A percentile compares a stretch with the other conserved stretches of the same genome.
Conservation (phyloP, 2,888 invertebrate genomes). For the Thalpophila matura region DNA sequence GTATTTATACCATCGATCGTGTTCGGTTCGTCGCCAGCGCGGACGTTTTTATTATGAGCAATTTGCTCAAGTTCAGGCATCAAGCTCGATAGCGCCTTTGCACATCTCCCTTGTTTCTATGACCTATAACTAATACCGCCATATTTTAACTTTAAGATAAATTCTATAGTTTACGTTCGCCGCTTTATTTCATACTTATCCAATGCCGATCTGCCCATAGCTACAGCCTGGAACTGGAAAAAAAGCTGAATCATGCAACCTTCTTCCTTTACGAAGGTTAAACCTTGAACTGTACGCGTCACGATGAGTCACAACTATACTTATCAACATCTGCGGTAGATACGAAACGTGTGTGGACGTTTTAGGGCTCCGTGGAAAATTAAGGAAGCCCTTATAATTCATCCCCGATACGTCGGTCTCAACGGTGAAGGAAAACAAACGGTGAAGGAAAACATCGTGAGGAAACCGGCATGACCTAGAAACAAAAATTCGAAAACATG, state of each 20-base stretch:
- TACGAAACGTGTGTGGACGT: not conserved
- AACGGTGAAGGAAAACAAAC: too few relatives aligned
- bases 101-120: too few relatives aligned
- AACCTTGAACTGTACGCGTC: conserved; percentile 33
- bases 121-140: too few relatives aligned
- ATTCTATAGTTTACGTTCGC: not conserved
- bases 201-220: not conserved
- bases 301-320: conserved; percentile 30
- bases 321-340: conserved; percentile 27
- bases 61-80: too few relatives aligned
- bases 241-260: conserved; percentile 24
- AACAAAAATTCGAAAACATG: too few relatives aligned
- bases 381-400: not conserved
- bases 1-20: too few relatives aligned
- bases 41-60: too few relatives aligned
- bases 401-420: too few relatives aligned
- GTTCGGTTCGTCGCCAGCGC: too few relatives aligned
- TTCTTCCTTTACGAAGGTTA: conserved; percentile 1
- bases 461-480: too few relatives aligned
- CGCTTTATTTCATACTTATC: conserved; percentile 1
- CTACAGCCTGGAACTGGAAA: not conserved
- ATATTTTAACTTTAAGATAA: not conserved
- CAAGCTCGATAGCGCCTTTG: too few relatives aligned
- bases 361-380: not conserved
- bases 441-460: too few relatives aligned